Evolutionary conservation across 2,888 invertebrate genomes (phyloP).

Genomic region (Autographa gamma): DNA sequence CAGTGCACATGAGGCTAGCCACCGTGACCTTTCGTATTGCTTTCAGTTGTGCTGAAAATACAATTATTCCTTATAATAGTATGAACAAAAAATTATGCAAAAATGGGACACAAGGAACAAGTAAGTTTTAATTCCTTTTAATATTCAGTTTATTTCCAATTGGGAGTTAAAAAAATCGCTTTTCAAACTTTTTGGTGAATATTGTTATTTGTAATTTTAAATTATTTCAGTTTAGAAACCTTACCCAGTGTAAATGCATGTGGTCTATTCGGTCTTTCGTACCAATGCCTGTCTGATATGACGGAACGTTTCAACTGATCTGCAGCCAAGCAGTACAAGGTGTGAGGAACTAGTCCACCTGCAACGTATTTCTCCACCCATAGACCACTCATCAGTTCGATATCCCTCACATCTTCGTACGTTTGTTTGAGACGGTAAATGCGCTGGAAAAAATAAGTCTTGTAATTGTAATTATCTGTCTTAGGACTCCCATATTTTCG

Average conservation of each 20-base stretch:
- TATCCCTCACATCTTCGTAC: conserved; percentile 91
- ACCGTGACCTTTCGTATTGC: conserved; percentile 60
- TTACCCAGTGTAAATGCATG: conserved; percentile 65
- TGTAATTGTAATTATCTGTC: too few relatives aligned
- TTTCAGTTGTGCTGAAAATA: conserved; percentile 59
- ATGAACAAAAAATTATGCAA: background rate
- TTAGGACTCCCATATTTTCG: too few relatives aligned
- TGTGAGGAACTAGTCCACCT: conserved; percentile 94
- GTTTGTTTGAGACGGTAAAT: conserved; percentile 52
- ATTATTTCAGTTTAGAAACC: conserved; percentile 3
- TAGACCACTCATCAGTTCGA: conserved; percentile 95
- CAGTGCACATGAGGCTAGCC: conserved; percentile 61
- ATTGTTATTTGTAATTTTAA: background rate
- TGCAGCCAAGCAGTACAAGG: conserved; percentile 95
- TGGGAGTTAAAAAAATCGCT: too few relatives aligned
- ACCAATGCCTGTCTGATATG: conserved; percentile 95
- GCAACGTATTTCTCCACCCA: conserved; percentile 93
- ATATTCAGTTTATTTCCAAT: too few relatives aligned
- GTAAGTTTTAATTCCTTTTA: background rate
- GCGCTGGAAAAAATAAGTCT: conserved; percentile 35
- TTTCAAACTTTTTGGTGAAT: too few relatives aligned
- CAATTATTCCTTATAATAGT: background rate
- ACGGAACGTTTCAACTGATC: conserved; percentile 94
- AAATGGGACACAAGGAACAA: background rate
- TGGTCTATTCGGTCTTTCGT: conserved; percentile 61